Conservation (phyloP, 2,113 vertebrate genomes). For the Chloropsis cyanopogon region DNA sequence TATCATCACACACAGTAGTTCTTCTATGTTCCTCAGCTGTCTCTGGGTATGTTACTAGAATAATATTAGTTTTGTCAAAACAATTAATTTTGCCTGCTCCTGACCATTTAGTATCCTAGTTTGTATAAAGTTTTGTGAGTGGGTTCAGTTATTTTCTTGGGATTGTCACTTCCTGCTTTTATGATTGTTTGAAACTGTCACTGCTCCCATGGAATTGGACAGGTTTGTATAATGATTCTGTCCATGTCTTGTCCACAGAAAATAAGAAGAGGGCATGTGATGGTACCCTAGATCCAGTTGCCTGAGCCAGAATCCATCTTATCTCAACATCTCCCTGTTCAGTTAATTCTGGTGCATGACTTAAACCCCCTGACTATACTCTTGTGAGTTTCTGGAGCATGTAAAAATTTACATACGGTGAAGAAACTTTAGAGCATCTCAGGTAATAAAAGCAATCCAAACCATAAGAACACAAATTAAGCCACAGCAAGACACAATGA, state of each 20-base stretch:
- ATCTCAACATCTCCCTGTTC: neutral
- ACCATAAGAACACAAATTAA: neutral
- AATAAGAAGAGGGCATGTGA: neutral
- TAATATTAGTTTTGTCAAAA: neutral
- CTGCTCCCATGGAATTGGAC: neutral
- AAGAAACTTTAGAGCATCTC: neutral
- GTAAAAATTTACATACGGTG: neutral
- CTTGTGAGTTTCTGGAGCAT: neutral
- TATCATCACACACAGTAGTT: neutral
- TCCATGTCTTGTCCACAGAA: neutral
- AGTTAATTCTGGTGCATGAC: neutral
- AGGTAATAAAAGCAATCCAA: neutral
- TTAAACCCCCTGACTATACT: neutral
- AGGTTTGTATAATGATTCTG: neutral
- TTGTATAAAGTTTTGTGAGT: neutral
- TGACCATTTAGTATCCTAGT: neutral
- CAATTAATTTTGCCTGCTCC: neutral
- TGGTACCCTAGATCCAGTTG: neutral
- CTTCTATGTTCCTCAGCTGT: neutral
- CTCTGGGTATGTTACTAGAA: neutral
- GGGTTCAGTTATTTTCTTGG: neutral
- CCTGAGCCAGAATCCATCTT: neutral
- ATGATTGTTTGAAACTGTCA: neutral
- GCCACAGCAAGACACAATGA: neutral
- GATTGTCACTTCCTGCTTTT: neutral